Evolutionary conservation across 2,797 vertebrate species (phyloP).

Genomic region (Antennarius maculatus): DNA sequence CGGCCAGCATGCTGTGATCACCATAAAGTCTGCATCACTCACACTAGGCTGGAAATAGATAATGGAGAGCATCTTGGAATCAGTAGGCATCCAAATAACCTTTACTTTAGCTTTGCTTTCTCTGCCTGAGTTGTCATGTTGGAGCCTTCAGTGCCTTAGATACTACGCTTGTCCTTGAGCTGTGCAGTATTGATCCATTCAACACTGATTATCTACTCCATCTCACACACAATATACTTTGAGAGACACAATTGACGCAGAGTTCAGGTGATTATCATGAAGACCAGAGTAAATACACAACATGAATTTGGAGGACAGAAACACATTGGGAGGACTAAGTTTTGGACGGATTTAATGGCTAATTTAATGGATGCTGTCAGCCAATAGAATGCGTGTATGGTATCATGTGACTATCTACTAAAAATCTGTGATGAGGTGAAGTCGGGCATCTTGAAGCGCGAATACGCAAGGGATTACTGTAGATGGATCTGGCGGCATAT

Average conservation of each 20-base stretch:
- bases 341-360: background rate
- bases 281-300: background rate
- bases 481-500: too few relatives aligned
- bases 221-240: slow-evolving; percentile 82
- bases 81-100: slow-evolving; percentile 11
- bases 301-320: slow-evolving; percentile 1
- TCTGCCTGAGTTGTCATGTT: background rate
- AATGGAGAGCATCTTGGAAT: slow-evolving; percentile 1
- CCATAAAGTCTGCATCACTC: slow-evolving; percentile 20
- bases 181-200: background rate
- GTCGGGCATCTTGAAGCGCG: too few relatives aligned
- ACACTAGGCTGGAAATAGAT: background rate
- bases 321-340: background rate
- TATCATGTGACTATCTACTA: too few relatives aligned
- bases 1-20: slow-evolving; percentile 4
- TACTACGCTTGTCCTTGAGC: background rate
- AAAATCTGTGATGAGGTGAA: too few relatives aligned
- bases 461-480: too few relatives aligned
- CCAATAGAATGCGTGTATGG: too few relatives aligned
- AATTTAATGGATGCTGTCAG: background rate
- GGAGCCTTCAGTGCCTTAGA: background rate
- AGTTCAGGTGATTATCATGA: slow-evolving; percentile 7
- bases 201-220: background rate
- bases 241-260: slow-evolving; percentile 19
- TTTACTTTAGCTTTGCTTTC: background rate